Evolutionary conservation across 2,113 vertebrate species (phyloP).

Genomic region (Alaudala cheleensis): DNA sequence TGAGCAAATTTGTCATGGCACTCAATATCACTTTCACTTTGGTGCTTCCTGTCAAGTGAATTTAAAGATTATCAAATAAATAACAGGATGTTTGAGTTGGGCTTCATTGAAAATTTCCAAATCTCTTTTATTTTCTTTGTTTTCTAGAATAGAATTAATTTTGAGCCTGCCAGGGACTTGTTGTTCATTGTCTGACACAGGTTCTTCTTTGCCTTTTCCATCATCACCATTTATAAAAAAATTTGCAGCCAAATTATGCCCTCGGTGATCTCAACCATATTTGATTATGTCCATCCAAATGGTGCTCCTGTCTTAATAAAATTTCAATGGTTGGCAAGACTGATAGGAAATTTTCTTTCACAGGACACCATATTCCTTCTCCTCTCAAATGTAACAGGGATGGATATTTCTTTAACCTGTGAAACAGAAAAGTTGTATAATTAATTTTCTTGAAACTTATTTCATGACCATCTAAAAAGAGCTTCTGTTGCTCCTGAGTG

Average conservation of each 20-base stretch:
- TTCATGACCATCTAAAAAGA: not conserved
- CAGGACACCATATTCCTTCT: not conserved
- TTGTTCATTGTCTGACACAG: not conserved
- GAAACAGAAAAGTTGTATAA: not conserved
- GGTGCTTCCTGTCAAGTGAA: constrained; percentile 20
- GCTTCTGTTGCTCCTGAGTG: not conserved
- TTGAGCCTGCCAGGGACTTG: not conserved
- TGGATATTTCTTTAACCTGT: not conserved
- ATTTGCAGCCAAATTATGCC: not conserved
- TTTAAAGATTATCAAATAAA: constrained; percentile 54
- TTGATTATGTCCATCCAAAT: not conserved
- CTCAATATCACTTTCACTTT: constrained; percentile 9
- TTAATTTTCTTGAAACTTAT: not conserved
- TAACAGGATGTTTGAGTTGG: constrained; percentile 17
- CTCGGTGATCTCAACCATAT: not conserved
- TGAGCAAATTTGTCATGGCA: constrained; percentile 25
- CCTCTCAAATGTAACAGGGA: not conserved
- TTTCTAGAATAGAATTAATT: not conserved
- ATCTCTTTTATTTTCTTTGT: constrained; percentile 23
- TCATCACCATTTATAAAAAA: not conserved
- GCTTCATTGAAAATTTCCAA: not conserved
- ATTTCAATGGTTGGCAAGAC: not conserved
- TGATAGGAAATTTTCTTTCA: not conserved
- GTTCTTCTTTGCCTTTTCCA: not conserved
- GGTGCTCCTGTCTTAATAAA: not conserved